Conservation (phyloP, 2,797 vertebrate genomes). For the Scarus forsteni region DNA sequence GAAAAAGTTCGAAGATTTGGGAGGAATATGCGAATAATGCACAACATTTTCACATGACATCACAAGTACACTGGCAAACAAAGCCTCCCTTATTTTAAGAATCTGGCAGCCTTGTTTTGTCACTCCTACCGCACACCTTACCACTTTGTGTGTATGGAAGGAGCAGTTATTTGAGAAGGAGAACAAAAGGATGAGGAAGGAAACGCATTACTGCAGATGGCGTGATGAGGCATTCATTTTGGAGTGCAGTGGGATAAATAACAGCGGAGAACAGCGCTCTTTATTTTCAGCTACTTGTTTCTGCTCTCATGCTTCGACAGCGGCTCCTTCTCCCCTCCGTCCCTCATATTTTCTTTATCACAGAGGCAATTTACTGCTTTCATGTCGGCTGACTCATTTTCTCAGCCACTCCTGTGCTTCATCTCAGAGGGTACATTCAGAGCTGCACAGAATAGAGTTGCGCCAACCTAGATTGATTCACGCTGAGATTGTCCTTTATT, state of each 20-base stretch:
- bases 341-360: slow-evolving; percentile 46
- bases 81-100: slow-evolving; percentile 11
- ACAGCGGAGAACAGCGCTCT: slow-evolving; percentile 29
- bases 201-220: slow-evolving; percentile 51
- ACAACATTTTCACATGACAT: slow-evolving; percentile 31
- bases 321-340: slow-evolving; percentile 7
- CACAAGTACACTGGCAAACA: slow-evolving; percentile 25
- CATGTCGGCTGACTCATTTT: slow-evolving; percentile 53
- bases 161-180: slow-evolving; percentile 34
- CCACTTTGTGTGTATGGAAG: background rate
- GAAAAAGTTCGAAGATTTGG: slow-evolving; percentile 3
- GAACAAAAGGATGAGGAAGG: slow-evolving; percentile 30
- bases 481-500: slow-evolving; percentile 35
- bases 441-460: slow-evolving; percentile 50
- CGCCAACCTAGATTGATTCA: slow-evolving; percentile 45
- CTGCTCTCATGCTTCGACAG: slow-evolving; percentile 32
- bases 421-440: slow-evolving; percentile 46
- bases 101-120: slow-evolving; percentile 25
- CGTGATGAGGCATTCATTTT: slow-evolving; percentile 43
- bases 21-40: background rate
- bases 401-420: slow-evolving; percentile 24
- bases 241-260: slow-evolving; percentile 43
- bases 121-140: slow-evolving; percentile 20
- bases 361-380: slow-evolving; percentile 47
- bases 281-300: slow-evolving; percentile 39